These are phyloP conservation scores for Alviniconcha marisindica DNA, from an alignment of 1,140 invertebrate species.

Conservation along the genomic window DNA sequence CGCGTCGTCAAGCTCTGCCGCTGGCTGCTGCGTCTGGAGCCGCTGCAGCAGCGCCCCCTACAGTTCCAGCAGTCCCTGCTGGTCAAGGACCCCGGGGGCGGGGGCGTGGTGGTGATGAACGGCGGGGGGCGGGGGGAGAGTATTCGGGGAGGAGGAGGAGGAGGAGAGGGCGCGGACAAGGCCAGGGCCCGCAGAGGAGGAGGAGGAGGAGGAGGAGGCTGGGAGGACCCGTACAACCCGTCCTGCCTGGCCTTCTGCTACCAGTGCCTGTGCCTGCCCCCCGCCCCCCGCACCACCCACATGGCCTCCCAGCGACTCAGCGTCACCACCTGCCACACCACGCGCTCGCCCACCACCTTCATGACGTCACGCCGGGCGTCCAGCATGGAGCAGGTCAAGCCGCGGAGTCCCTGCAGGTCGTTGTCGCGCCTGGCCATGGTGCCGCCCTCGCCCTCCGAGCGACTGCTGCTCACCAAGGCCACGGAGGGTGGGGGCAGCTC, in stretches of 20 bases:
- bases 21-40: conserved; percentile 49
- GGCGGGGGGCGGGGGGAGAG: not conserved
- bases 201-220: not conserved
- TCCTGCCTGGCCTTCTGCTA: conserved; percentile 64
- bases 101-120: not conserved
- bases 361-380: not conserved
- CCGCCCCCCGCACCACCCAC: conserved; percentile 51
- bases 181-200: not conserved
- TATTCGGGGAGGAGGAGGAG: not conserved
- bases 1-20: conserved; percentile 56
- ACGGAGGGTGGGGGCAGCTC: conserved; percentile 4
- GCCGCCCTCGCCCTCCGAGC: conserved; percentile 30
- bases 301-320: conserved; percentile 10
- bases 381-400: not conserved
- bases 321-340: not conserved
- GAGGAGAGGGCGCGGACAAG: not conserved
- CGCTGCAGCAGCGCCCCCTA: conserved; percentile 26
- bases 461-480: conserved; percentile 30
- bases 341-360: conserved; percentile 27
- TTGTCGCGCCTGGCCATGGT: conserved; percentile 6
- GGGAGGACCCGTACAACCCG: conserved; percentile 29
- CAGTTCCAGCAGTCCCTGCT: conserved; percentile 25
- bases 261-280: conserved; percentile 66
- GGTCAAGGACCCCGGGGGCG: not conserved
- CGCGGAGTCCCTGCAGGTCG: not conserved